These are phyloP conservation scores for Apodemus agrarius DNA, from an alignment of 2,797 vertebrate species.

Conservation along the genomic window DNA sequence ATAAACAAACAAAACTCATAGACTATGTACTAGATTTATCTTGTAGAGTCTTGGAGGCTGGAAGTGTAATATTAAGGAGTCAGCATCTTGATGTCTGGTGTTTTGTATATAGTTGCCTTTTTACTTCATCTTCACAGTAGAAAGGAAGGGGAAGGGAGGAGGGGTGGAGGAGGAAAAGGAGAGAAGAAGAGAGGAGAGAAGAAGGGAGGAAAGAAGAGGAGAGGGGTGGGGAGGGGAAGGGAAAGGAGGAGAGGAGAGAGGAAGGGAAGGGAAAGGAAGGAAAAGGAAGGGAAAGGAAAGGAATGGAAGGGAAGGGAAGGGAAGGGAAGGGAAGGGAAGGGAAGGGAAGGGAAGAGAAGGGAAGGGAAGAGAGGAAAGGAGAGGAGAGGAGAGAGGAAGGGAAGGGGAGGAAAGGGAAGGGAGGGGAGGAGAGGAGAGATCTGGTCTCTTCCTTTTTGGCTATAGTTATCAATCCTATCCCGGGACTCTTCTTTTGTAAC, in stretches of 20 bases:
- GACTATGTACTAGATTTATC: neutral
- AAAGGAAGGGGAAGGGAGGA: neutral
- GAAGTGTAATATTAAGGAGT: neutral
- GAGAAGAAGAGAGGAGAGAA: neutral
- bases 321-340: neutral
- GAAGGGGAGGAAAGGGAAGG: neutral
- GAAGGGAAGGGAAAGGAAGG: too few species aligned
- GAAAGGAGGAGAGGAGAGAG: neutral
- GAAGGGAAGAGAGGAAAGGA: too few species aligned
- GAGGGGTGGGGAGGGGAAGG: neutral
- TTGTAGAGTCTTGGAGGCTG: neutral
- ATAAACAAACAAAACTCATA: neutral
- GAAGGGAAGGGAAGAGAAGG: too few species aligned
- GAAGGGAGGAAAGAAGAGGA: neutral
- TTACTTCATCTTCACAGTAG: neutral
- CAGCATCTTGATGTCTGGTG: neutral
- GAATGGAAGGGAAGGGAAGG: neutral
- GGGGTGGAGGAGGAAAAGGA: neutral
- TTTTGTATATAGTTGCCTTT: neutral
- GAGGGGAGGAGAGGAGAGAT: neutral
- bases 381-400: too few species aligned
- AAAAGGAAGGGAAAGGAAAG: neutral
- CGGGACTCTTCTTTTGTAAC: neutral
- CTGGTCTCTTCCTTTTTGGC: neutral
- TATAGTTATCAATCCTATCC: neutral